Evolutionary conservation across 1,140 invertebrate species (phyloP).

Genomic region (Elysia chlorotica): DNA sequence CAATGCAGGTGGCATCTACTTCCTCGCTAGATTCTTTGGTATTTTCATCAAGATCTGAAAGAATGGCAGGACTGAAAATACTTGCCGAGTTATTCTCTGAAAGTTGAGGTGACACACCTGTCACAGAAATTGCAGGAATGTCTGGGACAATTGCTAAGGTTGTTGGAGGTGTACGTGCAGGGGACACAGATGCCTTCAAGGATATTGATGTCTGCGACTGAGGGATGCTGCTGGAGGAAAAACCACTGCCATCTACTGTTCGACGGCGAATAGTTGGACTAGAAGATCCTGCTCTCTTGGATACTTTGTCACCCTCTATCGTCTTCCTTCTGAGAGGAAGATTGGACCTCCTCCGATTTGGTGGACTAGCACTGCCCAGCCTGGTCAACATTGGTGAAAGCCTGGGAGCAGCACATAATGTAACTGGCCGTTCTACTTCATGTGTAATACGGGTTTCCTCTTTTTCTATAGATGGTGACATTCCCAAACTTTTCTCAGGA

Average conservation of each 20-base stretch:
- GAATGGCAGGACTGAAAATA: neutral
- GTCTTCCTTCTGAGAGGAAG: slow-evolving; percentile 12
- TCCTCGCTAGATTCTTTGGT: slow-evolving; percentile 5
- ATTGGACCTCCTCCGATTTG: slow-evolving; percentile 5
- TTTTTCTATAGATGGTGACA: neutral
- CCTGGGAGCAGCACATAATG: neutral
- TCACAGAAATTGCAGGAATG: slow-evolving; percentile 17
- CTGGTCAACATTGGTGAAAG: neutral
- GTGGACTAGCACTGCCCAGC: slow-evolving; percentile 16
- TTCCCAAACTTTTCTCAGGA: slow-evolving; percentile 11
- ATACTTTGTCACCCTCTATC: slow-evolving; percentile 17
- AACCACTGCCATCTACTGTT: slow-evolving; percentile 7
- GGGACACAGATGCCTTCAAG: neutral
- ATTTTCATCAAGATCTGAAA: slow-evolving; percentile 9
- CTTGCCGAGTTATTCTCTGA: no score
- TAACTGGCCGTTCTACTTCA: no score
- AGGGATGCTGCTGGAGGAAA: neutral
- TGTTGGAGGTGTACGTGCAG: neutral
- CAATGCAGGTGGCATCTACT: neutral
- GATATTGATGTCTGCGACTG: neutral
- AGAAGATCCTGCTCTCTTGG: slow-evolving; percentile 17
- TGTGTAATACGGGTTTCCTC: neutral
- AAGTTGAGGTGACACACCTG: slow-evolving; percentile 10
- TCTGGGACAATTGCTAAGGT: neutral
- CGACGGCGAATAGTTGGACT: slow-evolving; percentile 20